Percentiles rank a stretch among this genome's conserved stretches.
Conservation (phyloP, 2,888 invertebrate species). For the Dascillus cervinus region DNA sequence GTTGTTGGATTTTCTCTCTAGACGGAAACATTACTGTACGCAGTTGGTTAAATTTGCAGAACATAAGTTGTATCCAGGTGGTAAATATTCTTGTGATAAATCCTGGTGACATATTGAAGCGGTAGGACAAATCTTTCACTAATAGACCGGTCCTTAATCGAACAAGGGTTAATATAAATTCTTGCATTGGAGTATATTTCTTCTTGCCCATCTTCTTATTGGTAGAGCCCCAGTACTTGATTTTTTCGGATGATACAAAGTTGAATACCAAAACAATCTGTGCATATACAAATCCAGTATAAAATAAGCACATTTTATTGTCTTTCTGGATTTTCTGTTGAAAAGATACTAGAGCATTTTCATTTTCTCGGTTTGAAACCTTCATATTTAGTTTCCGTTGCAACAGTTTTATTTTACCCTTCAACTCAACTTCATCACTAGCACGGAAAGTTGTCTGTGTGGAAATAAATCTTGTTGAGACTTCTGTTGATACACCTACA, state of each 20-base stretch:
- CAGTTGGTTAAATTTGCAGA: neutral
- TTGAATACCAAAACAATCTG: neutral
- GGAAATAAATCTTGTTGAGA: no score
- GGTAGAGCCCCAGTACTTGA: neutral
- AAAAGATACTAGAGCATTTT: no score
- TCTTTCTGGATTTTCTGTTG: neutral
- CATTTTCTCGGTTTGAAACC: no score
- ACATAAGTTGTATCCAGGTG: neutral
- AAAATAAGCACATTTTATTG: neutral
- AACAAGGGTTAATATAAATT: neutral
- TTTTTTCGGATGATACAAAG: neutral
- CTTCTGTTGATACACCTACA: no score
- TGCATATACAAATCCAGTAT: constrained; percentile 2
- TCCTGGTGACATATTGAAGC: constrained; percentile 1
- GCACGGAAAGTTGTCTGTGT: no score
- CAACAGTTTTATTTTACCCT: no score
- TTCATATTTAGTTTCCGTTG: no score
- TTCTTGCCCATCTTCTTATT: no score
- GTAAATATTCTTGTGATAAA: constrained; percentile 1
- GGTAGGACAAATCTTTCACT: constrained; percentile 1
- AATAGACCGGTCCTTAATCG: constrained; percentile 1
- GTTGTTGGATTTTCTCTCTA: constrained; percentile 6
- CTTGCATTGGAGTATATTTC: neutral
- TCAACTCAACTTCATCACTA: no score
- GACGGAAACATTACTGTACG: constrained; percentile 1